These are phyloP conservation scores for Abramis brama DNA, from an alignment of 2,113 vertebrate genomes.

Conservation along the genomic window DNA sequence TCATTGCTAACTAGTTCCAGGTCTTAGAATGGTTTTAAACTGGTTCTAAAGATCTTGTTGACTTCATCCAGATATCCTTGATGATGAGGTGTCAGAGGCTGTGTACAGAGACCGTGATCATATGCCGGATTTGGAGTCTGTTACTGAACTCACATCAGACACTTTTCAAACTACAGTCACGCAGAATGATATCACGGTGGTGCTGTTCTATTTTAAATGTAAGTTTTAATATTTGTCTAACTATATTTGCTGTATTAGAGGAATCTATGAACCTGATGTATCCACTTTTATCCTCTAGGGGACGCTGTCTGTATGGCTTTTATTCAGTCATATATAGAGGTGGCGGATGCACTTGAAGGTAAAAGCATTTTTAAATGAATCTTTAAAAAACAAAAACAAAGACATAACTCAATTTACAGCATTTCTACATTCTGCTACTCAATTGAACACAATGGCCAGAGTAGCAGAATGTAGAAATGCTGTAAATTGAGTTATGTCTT, in stretches of 20 bases:
- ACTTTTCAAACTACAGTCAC: slow-evolving; percentile 75
- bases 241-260: background rate
- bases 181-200: slow-evolving; percentile 70
- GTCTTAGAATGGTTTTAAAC: background rate
- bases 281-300: slow-evolving; percentile 78
- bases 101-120: slow-evolving; percentile 80
- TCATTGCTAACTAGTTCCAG: background rate
- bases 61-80: slow-evolving; percentile 78
- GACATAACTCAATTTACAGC: too few relatives aligned
- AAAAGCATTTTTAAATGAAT: slow-evolving; percentile 15
- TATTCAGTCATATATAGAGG: slow-evolving; percentile 80
- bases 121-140: slow-evolving; percentile 74
- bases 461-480: background rate
- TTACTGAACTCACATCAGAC: slow-evolving; percentile 80
- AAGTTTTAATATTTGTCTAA: slow-evolving; percentile 59
- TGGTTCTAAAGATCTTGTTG: background rate
- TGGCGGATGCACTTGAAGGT: slow-evolving; percentile 84
- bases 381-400: too few relatives aligned
- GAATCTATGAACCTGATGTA: background rate
- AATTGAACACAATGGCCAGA: background rate
- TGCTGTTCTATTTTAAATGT: slow-evolving; percentile 93
- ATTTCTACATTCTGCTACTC: too few relatives aligned
- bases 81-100: slow-evolving; percentile 87
- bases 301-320: slow-evolving; percentile 87
- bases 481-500: background rate